Conservation (phyloP, 1,140 invertebrate species). For the Cyphomyrmex costatus region DNA sequence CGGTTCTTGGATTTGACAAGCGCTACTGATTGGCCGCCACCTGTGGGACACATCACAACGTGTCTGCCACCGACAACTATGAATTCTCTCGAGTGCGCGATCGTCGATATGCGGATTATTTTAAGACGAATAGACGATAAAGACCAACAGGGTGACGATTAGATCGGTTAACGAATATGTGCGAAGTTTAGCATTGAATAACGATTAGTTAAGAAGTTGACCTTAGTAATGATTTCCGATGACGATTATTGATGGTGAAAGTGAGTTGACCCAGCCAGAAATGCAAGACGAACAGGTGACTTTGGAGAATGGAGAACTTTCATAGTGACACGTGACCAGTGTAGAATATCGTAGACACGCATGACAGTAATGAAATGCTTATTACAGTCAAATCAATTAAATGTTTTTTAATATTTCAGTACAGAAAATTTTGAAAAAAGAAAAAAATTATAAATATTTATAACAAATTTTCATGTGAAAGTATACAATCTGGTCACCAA, state of each 20-base stretch:
- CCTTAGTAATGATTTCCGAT: constrained; percentile 1
- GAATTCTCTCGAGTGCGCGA: constrained; percentile 34
- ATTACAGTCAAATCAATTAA: neutral
- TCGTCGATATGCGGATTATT: constrained; percentile 40
- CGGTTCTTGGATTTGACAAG: neutral
- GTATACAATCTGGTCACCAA: too few species aligned
- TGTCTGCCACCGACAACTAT: constrained; percentile 56
- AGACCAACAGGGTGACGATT: neutral
- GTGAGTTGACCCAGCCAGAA: constrained; percentile 21
- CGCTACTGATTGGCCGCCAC: constrained; percentile 64
- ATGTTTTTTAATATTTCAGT: neutral
- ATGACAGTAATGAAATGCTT: neutral
- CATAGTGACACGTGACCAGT: constrained; percentile 52
- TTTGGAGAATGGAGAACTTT: constrained; percentile 53
- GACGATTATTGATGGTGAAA: constrained; percentile 46
- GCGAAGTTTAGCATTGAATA: neutral
- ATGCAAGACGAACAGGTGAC: constrained; percentile 60
- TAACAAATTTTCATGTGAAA: neutral
- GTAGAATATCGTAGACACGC: constrained; percentile 3
- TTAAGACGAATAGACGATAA: neutral
- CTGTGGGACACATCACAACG: constrained; percentile 73
- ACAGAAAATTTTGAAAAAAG: neutral
- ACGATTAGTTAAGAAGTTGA: neutral
- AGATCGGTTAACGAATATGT: neutral
- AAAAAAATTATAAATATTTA: neutral